These are phyloP conservation scores for Taenaris catops DNA, from an alignment of 2,888 invertebrate species.

Conservation along the genomic window DNA sequence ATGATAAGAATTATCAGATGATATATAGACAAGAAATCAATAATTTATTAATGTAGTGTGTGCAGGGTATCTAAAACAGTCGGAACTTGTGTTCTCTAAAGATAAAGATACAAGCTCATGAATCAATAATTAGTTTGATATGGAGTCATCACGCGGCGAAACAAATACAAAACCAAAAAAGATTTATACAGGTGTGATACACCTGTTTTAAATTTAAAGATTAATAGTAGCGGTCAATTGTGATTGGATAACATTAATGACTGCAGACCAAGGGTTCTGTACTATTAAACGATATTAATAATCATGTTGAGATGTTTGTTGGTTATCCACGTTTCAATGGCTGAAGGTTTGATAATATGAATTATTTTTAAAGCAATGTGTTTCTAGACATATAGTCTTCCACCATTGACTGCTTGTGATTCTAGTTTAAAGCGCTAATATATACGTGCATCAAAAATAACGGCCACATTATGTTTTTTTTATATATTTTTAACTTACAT, in stretches of 20 bases:
- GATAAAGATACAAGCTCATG: slow-evolving; percentile 30
- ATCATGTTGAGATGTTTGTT: too few relatives aligned
- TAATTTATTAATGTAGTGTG: slow-evolving; percentile 10
- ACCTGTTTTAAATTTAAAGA: slow-evolving; percentile 26
- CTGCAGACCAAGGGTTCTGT: slow-evolving; percentile 1
- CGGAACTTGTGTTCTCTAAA: slow-evolving; percentile 10
- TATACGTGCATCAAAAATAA: too few relatives aligned
- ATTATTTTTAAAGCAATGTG: too few relatives aligned
- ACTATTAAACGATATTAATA: too few relatives aligned
- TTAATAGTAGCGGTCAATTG: slow-evolving; percentile 1
- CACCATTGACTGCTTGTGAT: too few relatives aligned
- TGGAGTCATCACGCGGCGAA: slow-evolving; percentile 29
- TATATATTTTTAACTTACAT: too few relatives aligned
- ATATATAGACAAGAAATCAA: slow-evolving; percentile 6
- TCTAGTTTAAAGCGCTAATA: too few relatives aligned
- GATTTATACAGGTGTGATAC: slow-evolving; percentile 33
- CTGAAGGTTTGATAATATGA: too few relatives aligned
- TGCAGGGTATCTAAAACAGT: slow-evolving; percentile 11
- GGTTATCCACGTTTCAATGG: too few relatives aligned
- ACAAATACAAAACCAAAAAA: slow-evolving; percentile 27
- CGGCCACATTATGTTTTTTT: too few relatives aligned
- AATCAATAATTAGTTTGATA: slow-evolving; percentile 35
- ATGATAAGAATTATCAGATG: slow-evolving; percentile 5
- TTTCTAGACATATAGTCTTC: too few relatives aligned
- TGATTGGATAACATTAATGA: not conserved